phyloP scores from a whole-genome alignment of 1,140 invertebrate genomes.

The Scaptomyza graminum region DNA sequence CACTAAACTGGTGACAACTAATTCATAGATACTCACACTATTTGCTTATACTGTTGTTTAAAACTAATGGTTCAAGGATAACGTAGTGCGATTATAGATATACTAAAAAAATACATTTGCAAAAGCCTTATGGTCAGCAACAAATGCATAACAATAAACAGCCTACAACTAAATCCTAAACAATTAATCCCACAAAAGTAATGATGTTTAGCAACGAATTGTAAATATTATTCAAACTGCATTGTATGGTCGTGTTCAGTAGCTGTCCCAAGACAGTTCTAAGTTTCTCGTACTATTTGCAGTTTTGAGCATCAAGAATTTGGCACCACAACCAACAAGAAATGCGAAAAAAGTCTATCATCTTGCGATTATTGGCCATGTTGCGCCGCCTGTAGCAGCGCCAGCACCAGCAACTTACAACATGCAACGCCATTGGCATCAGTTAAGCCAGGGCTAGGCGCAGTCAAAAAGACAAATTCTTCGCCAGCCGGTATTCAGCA shows the following conservation, averaged over 20 bases:
- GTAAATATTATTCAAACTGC: not conserved
- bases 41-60: constrained; percentile 11
- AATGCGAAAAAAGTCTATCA: constrained; percentile 57
- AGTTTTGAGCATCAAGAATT: constrained; percentile 22
- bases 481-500: constrained; percentile 5
- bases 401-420: constrained; percentile 24
- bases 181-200: not conserved
- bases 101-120: not conserved
- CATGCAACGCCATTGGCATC: constrained; percentile 19
- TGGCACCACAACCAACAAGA: constrained; percentile 50
- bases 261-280: not conserved
- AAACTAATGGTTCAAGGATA: constrained; percentile 22
- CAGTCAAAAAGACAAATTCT: constrained; percentile 13
- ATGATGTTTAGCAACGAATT: not conserved
- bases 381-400: constrained; percentile 61
- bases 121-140: not conserved
- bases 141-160: not conserved
- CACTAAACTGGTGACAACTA: constrained; percentile 25
- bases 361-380: constrained; percentile 77
- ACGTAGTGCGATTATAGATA: not conserved
- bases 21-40: constrained; percentile 11
- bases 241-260: not conserved
- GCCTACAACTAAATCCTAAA: not conserved
- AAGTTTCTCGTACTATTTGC: constrained; percentile 30
- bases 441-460: constrained; percentile 3